phyloP scores from a whole-genome alignment of 2,888 invertebrate genomes.

The Aphrophora alni region DNA sequence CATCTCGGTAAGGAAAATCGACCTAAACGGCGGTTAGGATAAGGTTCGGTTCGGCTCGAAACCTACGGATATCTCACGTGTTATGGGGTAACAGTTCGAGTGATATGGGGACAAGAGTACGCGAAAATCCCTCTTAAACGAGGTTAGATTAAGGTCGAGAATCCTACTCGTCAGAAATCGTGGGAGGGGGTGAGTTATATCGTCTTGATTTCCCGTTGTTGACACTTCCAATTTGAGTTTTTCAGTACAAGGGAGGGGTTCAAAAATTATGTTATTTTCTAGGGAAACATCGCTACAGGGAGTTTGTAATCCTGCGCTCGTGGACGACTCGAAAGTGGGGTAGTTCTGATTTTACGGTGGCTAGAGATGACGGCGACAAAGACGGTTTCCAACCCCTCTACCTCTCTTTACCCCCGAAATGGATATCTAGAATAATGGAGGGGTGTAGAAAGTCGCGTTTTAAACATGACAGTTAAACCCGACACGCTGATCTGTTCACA shows the following conservation, averaged over 20 bases:
- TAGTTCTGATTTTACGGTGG: conserved; percentile 39
- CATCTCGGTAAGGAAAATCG: conserved; percentile 36
- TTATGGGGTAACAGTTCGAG: conserved; percentile 29
- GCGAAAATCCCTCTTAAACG: conserved; percentile 40
- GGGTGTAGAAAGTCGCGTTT: conserved; percentile 30
- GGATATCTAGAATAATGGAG: conserved; percentile 31
- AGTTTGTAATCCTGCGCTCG: conserved; percentile 38
- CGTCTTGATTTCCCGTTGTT: conserved; percentile 40
- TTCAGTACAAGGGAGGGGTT: conserved; percentile 29
- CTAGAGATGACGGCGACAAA: conserved; percentile 37
- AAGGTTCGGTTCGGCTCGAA: conserved; percentile 30
- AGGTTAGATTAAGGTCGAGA: conserved; percentile 39
- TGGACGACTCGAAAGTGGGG: conserved; percentile 29
- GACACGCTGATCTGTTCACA: not conserved
- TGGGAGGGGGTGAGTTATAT: conserved; percentile 25
- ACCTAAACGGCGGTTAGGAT: conserved; percentile 26
- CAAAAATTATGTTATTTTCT: conserved; percentile 42
- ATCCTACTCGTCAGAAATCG: conserved; percentile 17
- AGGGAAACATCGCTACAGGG: conserved; percentile 41
- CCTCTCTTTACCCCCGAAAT: conserved; percentile 27
- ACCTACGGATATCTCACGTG: conserved; percentile 37
- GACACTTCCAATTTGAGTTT: conserved; percentile 42
- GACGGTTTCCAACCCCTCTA: conserved; percentile 13
- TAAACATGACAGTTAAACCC: not conserved
- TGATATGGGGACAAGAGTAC: conserved; percentile 31